Base-by-base conservation (phyloP, 2,888 invertebrate genomes). In the Xestia sexstrigata region DNA sequence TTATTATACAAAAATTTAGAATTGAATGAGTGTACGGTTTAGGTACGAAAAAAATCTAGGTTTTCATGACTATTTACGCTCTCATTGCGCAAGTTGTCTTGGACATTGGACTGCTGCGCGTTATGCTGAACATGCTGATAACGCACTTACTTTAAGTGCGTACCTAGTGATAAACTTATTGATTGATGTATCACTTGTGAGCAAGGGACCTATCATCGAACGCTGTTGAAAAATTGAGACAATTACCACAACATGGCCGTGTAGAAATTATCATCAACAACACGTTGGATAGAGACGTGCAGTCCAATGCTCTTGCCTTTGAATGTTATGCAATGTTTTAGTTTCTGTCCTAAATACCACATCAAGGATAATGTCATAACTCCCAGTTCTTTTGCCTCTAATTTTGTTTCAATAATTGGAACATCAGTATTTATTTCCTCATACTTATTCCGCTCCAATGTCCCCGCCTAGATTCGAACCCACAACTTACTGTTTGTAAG, bases 341-440 rank as follows among this genome's bases (percentile, higher is more conserved):
- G 8, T 35, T 30, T 49, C 1, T 47, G 26, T 23, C 75, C 74
- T 39, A 74, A 74, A 49, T 74, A 74, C 8, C 17, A 17, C 7
- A 74, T 74, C 11, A 47, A 60, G 26, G 26, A 62, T 26, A 11
- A 39, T 26, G 3, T 17, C 26, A 60, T 74, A 39, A 39, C 39
- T 23, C 26, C 60, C 2, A 74, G 60, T 39, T 17, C 47, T 17
- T 39, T 39, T 5, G 26, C 26, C 7, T 39, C 39, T 0, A 75
- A 74, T 26, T 23, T 39, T 0, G 3, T 74, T 74, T 74, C 45
- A 47, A 11, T 74, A 9, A 7, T 47, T 47, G 58, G 20, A 49
- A 49, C 39, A 72, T 3, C 47, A 26, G 26, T 69, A 39, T 47
- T 49, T 0, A 20, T 39, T 9, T 20, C 11, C 20, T 20, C 26